Conservation (phyloP, 2,113 vertebrate species). For the Colius striatus region DNA sequence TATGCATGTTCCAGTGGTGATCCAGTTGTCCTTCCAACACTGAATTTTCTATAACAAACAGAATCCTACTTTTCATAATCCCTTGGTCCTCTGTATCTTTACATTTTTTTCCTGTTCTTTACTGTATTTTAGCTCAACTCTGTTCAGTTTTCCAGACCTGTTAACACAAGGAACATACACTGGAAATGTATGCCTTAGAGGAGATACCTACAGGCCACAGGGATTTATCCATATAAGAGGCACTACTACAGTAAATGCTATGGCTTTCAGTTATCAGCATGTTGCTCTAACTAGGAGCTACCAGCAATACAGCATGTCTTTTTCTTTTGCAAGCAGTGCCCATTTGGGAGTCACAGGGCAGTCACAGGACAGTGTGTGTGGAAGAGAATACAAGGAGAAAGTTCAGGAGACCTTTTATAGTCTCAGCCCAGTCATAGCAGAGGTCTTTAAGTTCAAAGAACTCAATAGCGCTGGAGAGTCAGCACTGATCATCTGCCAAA, state of each 20-base stretch:
- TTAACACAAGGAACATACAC: background rate
- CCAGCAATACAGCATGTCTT: background rate
- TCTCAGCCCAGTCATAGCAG: background rate
- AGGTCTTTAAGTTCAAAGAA: background rate
- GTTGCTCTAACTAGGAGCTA: background rate
- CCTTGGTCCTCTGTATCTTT: background rate
- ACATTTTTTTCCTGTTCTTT: background rate
- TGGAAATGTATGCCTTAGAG: background rate
- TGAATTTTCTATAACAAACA: background rate
- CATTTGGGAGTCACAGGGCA: background rate
- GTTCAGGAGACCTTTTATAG: background rate
- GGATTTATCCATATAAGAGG: background rate
- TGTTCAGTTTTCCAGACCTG: background rate
- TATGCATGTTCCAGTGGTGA: background rate
- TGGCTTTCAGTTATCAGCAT: background rate
- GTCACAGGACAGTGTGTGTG: background rate
- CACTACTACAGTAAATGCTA: background rate
- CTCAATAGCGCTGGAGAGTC: background rate
- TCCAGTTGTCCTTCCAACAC: background rate
- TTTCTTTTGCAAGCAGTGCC: background rate
- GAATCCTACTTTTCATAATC: background rate
- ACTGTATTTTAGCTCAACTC: background rate
- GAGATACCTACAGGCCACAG: background rate
- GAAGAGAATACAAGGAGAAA: background rate
- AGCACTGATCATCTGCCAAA: background rate